Base-by-base conservation (phyloP, 2,888 invertebrate genomes). In the Drosophila mercatorum region DNA sequence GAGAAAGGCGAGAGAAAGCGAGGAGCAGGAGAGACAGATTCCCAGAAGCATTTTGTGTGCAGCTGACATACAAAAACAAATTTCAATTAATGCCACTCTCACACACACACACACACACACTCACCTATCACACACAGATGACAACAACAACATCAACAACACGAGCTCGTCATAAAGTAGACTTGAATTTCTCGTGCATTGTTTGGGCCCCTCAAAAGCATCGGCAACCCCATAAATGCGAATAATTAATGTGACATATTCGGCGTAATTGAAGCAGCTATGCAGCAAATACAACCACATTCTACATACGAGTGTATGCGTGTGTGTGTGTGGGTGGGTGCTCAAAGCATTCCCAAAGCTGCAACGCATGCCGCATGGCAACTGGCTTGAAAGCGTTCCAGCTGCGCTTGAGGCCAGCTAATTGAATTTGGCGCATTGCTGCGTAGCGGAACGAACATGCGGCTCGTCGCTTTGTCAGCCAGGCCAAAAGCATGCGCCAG, bases 211-310 rank as follows among this genome's bases (percentile, higher is more conserved):
- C 56, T 44, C 79, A 88, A 75, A 75, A 83, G 88, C 86, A 74
- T 53, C 72, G 78, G 72, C 84, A 83, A 68, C 88, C 81, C 72
- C 84, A 85, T 83, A 90, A 85, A 89, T 86, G 89, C 90, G 85
- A 81, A 83, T 85, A 87, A 89, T 87, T 87, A 89, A 89, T 86
- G 85, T 86, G 88, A 89, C 85, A 86, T 89, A 88, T 88, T 86
- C 70, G 76, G 68, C 83, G 78, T 86, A 84, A 84, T 84, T 88
- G 87, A 83, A 72, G 79, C 81, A 68, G 68, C 64, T 75, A 87
- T 87, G 81, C 72, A 72, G 67, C 82, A 56, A 49, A 68, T 66
- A 68, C 68, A 68, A 40, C 40, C 62, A 56, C 52, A 56, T 38
- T 31, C 43, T 6, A 46, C 26, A 14, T 28, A 49, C 49, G 59